Evolutionary conservation across 2,888 invertebrate species (phyloP), one percentile per base, ranked within the genome.

Genomic region (Eilema sororculum): DNA sequence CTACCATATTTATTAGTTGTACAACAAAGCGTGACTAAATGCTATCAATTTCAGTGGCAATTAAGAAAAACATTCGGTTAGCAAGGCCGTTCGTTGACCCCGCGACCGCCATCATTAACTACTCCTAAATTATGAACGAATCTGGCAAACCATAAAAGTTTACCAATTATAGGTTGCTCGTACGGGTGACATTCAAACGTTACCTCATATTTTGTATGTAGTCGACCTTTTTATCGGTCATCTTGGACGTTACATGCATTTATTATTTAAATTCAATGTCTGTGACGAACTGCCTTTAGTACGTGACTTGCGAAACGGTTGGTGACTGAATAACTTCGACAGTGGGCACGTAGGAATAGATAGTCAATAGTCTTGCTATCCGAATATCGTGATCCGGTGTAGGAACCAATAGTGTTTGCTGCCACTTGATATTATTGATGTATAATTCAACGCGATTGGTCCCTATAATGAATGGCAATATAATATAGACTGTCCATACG

Each of bases 221-320:
- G 84, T 82, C 84, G 90, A 90, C 90, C 91, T 84, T 84, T 88
- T 92, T 93, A 94, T 94, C 94, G 92, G 94, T 93, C 94, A 94
- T 94, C 94, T 86, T 82, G 86, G 78, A 89, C 89, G 86, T 82
- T 87, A 89, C 90, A 84, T 91, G 94, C 89, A 89, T 88, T 86
- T 86, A 91, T 89, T 92, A 92, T 91, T 93, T 87, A 91, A 92
- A 89, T 90, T 89, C 86, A 85, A 85, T 85, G 89, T 89, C 84
- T 89, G 88, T 91, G 90, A 90, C 89, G 87, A 89, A 89, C 85
- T 82, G 82, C 80, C 86, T 81, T 82, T 81, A 79, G 85, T 82
- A 87, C 88, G 88, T 87, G 89, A 81, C 83, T 81, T 66, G 82
- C 73, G 69, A 73, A 66, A 72, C 75, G 76, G 69, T 77, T 76